Evolutionary conservation across 1,140 invertebrate genomes (phyloP).

Genomic region (Ostrea edulis): DNA sequence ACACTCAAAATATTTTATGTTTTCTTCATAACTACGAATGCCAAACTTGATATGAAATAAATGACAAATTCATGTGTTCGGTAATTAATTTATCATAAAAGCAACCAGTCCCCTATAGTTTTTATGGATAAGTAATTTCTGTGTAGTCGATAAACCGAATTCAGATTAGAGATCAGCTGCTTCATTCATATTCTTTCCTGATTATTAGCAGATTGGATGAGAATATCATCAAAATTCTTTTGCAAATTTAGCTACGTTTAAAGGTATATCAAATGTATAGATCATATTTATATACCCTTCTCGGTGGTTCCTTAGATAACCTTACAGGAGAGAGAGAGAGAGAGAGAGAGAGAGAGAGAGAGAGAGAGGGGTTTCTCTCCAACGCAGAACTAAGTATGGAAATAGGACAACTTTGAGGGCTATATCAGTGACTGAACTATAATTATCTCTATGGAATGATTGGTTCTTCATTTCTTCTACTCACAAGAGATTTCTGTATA

Average conservation of each 20-base stretch:
- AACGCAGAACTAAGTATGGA: not conserved
- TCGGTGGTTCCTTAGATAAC: not conserved
- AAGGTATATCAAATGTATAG: not conserved
- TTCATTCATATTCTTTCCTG: not conserved
- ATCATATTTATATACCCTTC: not conserved
- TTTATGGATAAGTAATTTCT: constrained; percentile 3
- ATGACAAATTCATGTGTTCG: not conserved
- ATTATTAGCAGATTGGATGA: not conserved
- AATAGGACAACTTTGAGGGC: not conserved
- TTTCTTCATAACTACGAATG: not conserved
- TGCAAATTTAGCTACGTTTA: not conserved
- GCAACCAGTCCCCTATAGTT: not conserved
- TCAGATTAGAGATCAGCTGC: not conserved
- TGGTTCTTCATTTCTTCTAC: not conserved
- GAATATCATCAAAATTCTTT: not conserved
- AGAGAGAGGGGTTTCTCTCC: not conserved
- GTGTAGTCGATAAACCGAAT: not conserved
- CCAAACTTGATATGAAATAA: not conserved
- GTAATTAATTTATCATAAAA: not conserved
- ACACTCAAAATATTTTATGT: not conserved
- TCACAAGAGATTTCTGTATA: not conserved
- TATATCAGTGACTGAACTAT: not conserved
- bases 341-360: not conserved
- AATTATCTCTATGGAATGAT: not conserved
- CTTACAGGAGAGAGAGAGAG: not conserved